These are phyloP conservation scores for Champsocephalus esox DNA, from an alignment of 2,797 vertebrate genomes.

Conservation along the genomic window DNA sequence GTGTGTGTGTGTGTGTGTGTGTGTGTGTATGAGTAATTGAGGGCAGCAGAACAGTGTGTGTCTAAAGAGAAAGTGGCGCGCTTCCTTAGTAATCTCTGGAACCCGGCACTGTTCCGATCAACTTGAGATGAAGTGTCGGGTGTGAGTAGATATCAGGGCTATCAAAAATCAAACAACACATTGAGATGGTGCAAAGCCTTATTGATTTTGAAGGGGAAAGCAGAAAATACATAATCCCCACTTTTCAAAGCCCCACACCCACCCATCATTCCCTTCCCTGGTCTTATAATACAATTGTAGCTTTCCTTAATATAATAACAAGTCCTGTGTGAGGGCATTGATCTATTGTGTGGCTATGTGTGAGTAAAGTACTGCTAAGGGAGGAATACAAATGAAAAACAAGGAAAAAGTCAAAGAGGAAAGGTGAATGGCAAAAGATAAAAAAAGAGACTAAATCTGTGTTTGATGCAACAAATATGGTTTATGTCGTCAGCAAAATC, in stretches of 20 bases:
- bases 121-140: conserved; percentile 49
- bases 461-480: conserved; percentile 36
- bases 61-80: conserved; percentile 40
- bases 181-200: conserved; percentile 54
- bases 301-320: conserved; percentile 59
- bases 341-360: conserved; percentile 39
- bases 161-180: conserved; percentile 65
- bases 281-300: conserved; percentile 49
- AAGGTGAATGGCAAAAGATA: conserved; percentile 22
- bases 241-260: conserved; percentile 14
- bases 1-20: neutral
- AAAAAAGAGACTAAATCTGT: neutral
- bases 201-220: conserved; percentile 66
- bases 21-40: conserved; percentile 29
- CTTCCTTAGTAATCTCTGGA: conserved; percentile 50
- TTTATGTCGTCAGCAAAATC: conserved; percentile 31
- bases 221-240: conserved; percentile 59
- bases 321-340: conserved; percentile 33
- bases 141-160: conserved; percentile 45
- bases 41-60: conserved; percentile 29
- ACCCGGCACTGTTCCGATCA: conserved; percentile 53
- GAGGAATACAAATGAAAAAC: conserved; percentile 20
- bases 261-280: conserved; percentile 14
- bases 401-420: conserved; percentile 9
- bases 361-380: conserved; percentile 12